Conservation (phyloP, 1,140 invertebrate genomes). For the Drosophila baimaii region DNA sequence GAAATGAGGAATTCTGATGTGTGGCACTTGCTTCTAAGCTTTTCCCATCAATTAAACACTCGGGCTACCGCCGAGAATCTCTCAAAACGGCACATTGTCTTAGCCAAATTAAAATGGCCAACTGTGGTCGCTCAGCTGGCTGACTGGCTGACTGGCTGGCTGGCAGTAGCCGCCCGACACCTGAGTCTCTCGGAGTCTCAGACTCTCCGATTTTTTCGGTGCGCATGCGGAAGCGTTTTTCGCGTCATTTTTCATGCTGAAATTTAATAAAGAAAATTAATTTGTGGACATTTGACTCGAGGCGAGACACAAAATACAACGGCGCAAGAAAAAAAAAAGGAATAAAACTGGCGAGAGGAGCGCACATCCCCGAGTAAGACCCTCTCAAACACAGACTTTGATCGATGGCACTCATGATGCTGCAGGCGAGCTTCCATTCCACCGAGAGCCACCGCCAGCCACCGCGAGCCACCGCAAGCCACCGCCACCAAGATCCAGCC, state of each 20-base stretch:
- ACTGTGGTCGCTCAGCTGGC: conserved; percentile 28
- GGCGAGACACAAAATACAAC: conserved; percentile 69
- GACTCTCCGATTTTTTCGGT: conserved; percentile 35
- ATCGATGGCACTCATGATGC: conserved; percentile 81
- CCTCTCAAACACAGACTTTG: conserved; percentile 73
- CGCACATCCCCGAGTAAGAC: conserved; percentile 20
- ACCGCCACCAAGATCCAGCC: conserved; percentile 16
- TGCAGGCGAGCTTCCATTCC: conserved; percentile 63
- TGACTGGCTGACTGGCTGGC: too few relatives aligned
- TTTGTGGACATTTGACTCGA: conserved; percentile 83
- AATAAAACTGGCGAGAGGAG: not conserved
- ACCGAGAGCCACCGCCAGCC: conserved; percentile 2
- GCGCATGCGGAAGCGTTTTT: conserved; percentile 82
- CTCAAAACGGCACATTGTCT: conserved; percentile 78
- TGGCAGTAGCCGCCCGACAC: too few relatives aligned
- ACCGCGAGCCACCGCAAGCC: not conserved
- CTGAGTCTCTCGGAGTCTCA: conserved; percentile 54
- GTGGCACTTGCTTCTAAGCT: conserved; percentile 46
- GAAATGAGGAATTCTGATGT: conserved; percentile 38
- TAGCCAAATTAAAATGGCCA: conserved; percentile 71
- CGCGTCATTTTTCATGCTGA: conserved; percentile 83
- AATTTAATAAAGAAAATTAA: conserved; percentile 84
- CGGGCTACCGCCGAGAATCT: conserved; percentile 61
- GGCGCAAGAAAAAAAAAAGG: conserved; percentile 1
- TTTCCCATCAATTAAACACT: conserved; percentile 72